Evolutionary conservation across 2,113 vertebrate genomes (phyloP).

Genomic region (Poecile atricapillus): DNA sequence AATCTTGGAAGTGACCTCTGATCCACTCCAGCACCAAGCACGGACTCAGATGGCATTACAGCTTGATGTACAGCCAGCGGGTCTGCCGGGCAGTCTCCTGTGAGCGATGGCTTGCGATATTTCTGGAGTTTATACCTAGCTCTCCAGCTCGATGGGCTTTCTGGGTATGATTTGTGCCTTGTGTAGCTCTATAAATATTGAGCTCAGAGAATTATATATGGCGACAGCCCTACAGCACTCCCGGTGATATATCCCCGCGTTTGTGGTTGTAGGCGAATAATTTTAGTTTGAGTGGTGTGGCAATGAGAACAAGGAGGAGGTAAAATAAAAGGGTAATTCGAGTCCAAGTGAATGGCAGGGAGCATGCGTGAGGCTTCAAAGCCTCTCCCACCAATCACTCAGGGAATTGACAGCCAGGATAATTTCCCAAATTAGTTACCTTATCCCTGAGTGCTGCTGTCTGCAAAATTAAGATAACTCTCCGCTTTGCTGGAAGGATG

Average conservation of each 20-base stretch:
- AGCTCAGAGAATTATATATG: constrained; percentile 64
- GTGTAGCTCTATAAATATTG: constrained; percentile 68
- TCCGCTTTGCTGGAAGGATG: not conserved
- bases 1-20: constrained; percentile 64
- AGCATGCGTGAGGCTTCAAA: constrained; percentile 4
- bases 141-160: constrained; percentile 53
- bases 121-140: constrained; percentile 71
- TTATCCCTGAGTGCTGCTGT: not conserved
- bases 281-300: constrained; percentile 62
- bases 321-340: constrained; percentile 59
- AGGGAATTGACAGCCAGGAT: not conserved
- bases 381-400: not conserved
- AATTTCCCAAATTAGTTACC: not conserved
- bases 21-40: constrained; percentile 38
- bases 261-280: constrained; percentile 54
- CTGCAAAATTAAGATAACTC: not conserved
- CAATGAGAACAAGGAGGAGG: constrained; percentile 57
- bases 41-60: constrained; percentile 54
- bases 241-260: constrained; percentile 59
- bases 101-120: constrained; percentile 63
- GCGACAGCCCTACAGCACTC: constrained; percentile 63
- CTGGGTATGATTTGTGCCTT: constrained; percentile 59
- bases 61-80: constrained; percentile 51
- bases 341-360: constrained; percentile 7
- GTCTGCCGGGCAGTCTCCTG: constrained; percentile 48